Conservation (phyloP, 2,888 invertebrate species). For the Tachina fera region DNA sequence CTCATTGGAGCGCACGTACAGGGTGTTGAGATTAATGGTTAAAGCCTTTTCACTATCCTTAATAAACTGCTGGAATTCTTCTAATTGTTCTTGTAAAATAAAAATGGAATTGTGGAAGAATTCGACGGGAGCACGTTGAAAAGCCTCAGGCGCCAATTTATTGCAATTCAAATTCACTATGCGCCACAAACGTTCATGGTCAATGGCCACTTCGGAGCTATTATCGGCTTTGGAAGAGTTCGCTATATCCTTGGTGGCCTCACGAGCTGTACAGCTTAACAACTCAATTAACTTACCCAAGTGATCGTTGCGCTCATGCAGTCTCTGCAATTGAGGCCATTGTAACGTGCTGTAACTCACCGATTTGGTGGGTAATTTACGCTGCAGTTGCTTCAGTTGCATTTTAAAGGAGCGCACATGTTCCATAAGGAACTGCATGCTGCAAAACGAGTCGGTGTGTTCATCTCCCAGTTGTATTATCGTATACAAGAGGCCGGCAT, state of each 20-base stretch:
- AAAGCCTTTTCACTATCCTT: constrained; percentile 93
- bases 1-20: constrained; percentile 84
- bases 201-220: constrained; percentile 85
- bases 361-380: constrained; percentile 86
- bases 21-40: constrained; percentile 81
- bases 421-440: constrained; percentile 90
- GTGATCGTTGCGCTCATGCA: constrained; percentile 86
- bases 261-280: constrained; percentile 85
- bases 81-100: constrained; percentile 84
- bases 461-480: constrained; percentile 85
- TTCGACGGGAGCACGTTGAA: constrained; percentile 85
- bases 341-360: constrained; percentile 80
- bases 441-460: constrained; percentile 87
- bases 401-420: constrained; percentile 90
- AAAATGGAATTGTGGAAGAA: constrained; percentile 74
- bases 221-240: constrained; percentile 81
- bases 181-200: constrained; percentile 87
- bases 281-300: constrained; percentile 85
- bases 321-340: constrained; percentile 83
- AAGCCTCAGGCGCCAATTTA: constrained; percentile 83
- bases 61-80: constrained; percentile 87
- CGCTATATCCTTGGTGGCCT: constrained; percentile 84
- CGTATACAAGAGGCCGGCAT: constrained; percentile 85
- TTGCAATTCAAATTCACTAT: constrained; percentile 84
- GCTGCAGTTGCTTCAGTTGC: constrained; percentile 90